Evolutionary conservation across 2,888 invertebrate genomes (phyloP), one percentile per base, ranked within the genome.

Genomic region (Drosophila parthenogenetica): DNA sequence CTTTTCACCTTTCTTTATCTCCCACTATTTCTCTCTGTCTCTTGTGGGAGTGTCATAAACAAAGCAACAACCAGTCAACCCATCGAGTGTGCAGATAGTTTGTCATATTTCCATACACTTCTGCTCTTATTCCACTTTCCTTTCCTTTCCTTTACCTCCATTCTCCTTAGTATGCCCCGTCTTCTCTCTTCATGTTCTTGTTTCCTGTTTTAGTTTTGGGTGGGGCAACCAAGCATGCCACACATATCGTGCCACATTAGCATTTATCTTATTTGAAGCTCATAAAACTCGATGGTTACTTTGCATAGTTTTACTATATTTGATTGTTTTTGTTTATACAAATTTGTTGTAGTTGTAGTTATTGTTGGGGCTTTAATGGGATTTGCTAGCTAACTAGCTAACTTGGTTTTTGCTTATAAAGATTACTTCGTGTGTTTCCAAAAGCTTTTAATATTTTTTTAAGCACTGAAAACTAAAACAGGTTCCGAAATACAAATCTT

Each of bases 181-280:
- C 25, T 7, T 5, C 7, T 29, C 29, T n/a, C 5, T 42, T 17
- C 42, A 19, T 29, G 42, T 32, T 54, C 43, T 51, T 17, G 32
- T 16, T 22, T 50, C 14, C 49, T 14, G 22, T 7, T 25, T 4
- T 10, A 25, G 8, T 5, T 35, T 54, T 67, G 70, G 50, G 66
- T 67, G 73, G 58, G 55, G 22, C 60, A 19, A 35, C n/a, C 43
- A 1, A 63, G 58, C 59, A 39, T 59, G 61, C 61, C 61, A 60
- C 64, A 57, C 13, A 13, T 79, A 59, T 76, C 90, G 83, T 89
- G 89, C 74, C 86, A 80, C 73, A 77, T 74, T 78, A 76, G 75
- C 90, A 89, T 90, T 89, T 89, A 82, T 89, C 89, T 89, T 86
- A 42, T 8, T 57, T 40, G 32, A 25, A 42, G 42, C 63, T 39